These are phyloP conservation scores for Pseudopodoces humilis DNA, from an alignment of 2,113 vertebrate genomes.

Conservation along the genomic window DNA sequence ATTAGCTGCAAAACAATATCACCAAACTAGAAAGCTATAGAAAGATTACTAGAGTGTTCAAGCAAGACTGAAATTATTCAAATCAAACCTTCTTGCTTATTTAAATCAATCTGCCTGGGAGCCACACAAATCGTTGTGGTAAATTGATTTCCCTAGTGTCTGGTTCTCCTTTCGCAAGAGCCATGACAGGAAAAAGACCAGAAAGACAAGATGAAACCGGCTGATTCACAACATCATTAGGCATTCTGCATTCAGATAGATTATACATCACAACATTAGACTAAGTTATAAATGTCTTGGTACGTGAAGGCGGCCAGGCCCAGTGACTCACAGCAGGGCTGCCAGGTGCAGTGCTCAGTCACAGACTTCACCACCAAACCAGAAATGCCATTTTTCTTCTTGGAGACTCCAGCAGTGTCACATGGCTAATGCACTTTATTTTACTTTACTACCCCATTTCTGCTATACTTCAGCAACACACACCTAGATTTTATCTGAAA, in stretches of 20 bases:
- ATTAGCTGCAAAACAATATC: conserved; percentile 24
- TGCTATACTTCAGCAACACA: background rate
- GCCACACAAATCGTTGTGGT: conserved; percentile 23
- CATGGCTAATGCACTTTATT: background rate
- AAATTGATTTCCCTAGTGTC: conserved; percentile 33
- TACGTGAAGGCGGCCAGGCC: background rate
- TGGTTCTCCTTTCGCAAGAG: background rate
- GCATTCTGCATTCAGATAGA: background rate
- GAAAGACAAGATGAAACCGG: background rate
- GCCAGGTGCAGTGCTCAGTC: background rate
- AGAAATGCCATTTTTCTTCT: background rate
- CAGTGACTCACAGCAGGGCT: background rate
- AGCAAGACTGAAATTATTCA: conserved; percentile 49
- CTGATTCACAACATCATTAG: background rate
- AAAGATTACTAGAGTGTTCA: conserved; percentile 24
- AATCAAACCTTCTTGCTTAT: conserved; percentile 19
- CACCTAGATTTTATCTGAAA: background rate
- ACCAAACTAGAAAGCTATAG: conserved; percentile 34
- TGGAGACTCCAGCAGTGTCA: background rate
- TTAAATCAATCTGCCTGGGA: conserved; percentile 56
- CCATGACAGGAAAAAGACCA: background rate
- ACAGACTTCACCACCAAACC: background rate
- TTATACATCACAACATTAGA: background rate
- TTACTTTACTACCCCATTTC: background rate
- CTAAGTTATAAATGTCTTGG: background rate